These are phyloP conservation scores for Baccha elongata DNA, from an alignment of 2,888 invertebrate species.

Conservation along the genomic window DNA sequence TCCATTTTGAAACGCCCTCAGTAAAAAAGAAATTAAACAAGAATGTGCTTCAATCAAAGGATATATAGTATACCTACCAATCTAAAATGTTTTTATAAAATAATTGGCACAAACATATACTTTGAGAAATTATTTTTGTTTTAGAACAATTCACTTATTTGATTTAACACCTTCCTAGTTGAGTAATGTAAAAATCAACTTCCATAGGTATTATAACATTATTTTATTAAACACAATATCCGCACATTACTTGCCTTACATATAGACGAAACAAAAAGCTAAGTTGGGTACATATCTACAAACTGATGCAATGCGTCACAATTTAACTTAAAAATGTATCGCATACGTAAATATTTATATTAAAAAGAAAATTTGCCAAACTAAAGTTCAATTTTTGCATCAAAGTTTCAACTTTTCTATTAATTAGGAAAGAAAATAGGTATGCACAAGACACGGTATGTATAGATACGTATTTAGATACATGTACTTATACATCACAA, in stretches of 20 bases:
- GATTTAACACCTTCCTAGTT: too few relatives aligned
- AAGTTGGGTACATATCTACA: conserved; percentile 18
- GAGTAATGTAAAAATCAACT: neutral
- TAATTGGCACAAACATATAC: too few relatives aligned
- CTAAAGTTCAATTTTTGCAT: too few relatives aligned
- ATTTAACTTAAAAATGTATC: conserved; percentile 34
- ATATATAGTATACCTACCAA: too few relatives aligned
- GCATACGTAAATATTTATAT: conserved; percentile 1
- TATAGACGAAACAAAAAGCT: conserved; percentile 10
- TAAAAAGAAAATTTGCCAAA: neutral
- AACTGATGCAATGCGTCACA: conserved; percentile 49
- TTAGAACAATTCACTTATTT: neutral
- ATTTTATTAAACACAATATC: conserved; percentile 31
- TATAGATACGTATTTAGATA: too few relatives aligned
- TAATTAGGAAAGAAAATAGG: neutral
- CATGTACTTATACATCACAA: too few relatives aligned
- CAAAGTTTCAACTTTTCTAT: neutral
- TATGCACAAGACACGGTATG: neutral
- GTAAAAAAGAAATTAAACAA: neutral
- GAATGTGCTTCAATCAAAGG: neutral
- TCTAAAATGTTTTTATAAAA: too few relatives aligned
- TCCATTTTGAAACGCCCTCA: conserved; percentile 44
- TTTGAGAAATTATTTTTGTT: too few relatives aligned
- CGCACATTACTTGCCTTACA: conserved; percentile 35
- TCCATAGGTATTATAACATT: neutral